phyloP scores from a whole-genome alignment of 1,140 invertebrate genomes.

The Pantala flavescens region DNA sequence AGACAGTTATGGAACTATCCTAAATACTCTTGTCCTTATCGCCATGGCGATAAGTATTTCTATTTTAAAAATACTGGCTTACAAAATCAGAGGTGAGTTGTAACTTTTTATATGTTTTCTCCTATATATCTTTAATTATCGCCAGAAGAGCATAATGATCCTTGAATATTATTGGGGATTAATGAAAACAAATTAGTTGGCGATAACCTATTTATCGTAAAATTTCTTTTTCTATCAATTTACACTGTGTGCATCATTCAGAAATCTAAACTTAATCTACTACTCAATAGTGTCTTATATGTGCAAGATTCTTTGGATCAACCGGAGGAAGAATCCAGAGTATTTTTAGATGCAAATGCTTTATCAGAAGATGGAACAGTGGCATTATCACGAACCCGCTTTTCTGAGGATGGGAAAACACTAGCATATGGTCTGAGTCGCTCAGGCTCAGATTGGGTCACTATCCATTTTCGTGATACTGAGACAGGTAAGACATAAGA shows the following conservation, averaged over 20 bases:
- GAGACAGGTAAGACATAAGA: constrained; percentile 45
- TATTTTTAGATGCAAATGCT: constrained; percentile 94
- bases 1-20: constrained; percentile 93
- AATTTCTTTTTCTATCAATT: no score
- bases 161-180: no score
- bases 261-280: no score
- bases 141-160: no score
- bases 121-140: no score
- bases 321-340: constrained; percentile 51
- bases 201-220: no score
- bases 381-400: constrained; percentile 63
- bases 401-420: constrained; percentile 82
- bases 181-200: no score
- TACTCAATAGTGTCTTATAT: constrained; percentile 70
- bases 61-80: constrained; percentile 51
- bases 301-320: constrained; percentile 67
- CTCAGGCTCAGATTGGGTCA: constrained; percentile 93
- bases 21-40: constrained; percentile 48
- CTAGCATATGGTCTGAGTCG: constrained; percentile 86
- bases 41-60: constrained; percentile 23
- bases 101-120: neutral
- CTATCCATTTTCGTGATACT: constrained; percentile 72
- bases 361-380: constrained; percentile 90
- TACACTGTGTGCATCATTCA: no score
- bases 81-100: constrained; percentile 80